Conservation (phyloP, 2,113 vertebrate species). For the Ondatra zibethicus region DNA sequence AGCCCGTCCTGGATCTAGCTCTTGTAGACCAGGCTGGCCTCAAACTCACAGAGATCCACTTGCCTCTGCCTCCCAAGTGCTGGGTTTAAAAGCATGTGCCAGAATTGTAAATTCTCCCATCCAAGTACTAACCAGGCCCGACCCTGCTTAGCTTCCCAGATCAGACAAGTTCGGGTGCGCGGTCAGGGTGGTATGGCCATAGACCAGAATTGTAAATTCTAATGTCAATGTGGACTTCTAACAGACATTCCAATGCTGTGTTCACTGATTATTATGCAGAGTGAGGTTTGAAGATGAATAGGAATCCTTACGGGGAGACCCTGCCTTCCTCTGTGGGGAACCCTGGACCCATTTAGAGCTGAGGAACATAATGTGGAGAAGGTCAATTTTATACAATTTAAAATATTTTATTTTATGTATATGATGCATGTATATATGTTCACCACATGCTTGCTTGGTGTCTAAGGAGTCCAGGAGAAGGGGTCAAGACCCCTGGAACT, state of each 20-base stretch:
- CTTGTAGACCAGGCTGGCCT: no score
- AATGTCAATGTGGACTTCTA: neutral
- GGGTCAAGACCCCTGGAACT: neutral
- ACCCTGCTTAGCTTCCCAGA: no score
- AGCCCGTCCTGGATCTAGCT: no score
- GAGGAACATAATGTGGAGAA: neutral
- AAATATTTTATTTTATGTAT: neutral
- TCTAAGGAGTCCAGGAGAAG: neutral
- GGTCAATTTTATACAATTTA: neutral
- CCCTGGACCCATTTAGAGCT: neutral
- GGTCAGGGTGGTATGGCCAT: no score
- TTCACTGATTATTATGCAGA: conserved; percentile 45
- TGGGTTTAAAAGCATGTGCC: no score
- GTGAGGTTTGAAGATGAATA: conserved; percentile 25
- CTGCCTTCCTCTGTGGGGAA: neutral
- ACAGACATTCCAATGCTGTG: neutral
- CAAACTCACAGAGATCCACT: no score
- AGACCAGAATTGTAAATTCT: conserved; percentile 42
- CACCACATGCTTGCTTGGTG: neutral
- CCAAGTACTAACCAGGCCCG: no score
- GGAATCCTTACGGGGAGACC: neutral
- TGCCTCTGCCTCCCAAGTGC: no score
- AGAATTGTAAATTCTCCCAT: conserved; percentile 47
- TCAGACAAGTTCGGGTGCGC: no score
- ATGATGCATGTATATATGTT: neutral